phyloP scores from a whole-genome alignment of 2,797 vertebrate genomes.

The Hydrocynus forskahlii region DNA sequence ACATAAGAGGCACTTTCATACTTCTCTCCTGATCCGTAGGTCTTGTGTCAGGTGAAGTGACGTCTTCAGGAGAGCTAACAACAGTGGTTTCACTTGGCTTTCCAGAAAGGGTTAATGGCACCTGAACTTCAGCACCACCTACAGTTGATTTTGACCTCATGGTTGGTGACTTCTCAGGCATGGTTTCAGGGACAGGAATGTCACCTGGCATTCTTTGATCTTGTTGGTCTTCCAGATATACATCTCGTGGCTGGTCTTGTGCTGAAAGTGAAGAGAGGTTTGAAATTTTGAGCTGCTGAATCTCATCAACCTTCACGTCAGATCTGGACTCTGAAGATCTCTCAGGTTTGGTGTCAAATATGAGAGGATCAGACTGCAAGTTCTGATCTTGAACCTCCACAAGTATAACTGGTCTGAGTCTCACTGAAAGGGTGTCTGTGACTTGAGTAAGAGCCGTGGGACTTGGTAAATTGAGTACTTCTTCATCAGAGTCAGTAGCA shows the following conservation, averaged over 20 bases:
- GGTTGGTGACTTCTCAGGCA: not conserved
- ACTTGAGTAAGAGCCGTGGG: not conserved
- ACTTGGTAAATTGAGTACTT: constrained; percentile 31
- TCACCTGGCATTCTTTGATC: not conserved
- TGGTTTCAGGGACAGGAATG: constrained; percentile 33
- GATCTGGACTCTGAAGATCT: constrained; percentile 6
- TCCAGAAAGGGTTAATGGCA: constrained; percentile 1
- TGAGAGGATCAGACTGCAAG: not conserved
- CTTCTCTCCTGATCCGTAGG: not conserved
- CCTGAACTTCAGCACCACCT: not conserved
- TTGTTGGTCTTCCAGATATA: constrained; percentile 1
- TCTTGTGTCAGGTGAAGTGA: constrained; percentile 32
- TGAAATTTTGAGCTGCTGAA: not conserved
- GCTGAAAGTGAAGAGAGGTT: not conserved
- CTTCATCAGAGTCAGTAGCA: constrained; percentile 2
- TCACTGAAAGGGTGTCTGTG: not conserved
- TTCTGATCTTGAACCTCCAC: not conserved
- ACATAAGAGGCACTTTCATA: not conserved
- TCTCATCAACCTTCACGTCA: not conserved
- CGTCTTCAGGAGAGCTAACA: not conserved
- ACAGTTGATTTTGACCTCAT: not conserved
- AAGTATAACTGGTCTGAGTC: constrained; percentile 2
- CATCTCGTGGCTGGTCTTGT: not conserved
- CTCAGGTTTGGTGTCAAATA: constrained; percentile 1
- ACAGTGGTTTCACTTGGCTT: not conserved